Evolutionary conservation across 2,888 invertebrate genomes (phyloP), one percentile per base, ranked within the genome.

Genomic region (Drosophila mulleri): DNA sequence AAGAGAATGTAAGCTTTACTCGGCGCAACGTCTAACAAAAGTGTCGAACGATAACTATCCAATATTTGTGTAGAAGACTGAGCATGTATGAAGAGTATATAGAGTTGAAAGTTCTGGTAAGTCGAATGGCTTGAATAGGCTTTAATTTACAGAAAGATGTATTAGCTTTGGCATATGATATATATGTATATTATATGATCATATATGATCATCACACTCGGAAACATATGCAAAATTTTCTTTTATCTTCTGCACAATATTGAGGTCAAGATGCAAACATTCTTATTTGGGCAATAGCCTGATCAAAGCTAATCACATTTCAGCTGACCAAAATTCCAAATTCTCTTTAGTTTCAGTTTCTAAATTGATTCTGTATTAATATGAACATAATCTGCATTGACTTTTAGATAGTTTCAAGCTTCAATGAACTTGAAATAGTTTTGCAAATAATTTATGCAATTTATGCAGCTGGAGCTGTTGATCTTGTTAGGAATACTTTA

Each of bases 351-450:
- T 18, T 44, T 20, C 20, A 44, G 14, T 2, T 44, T 44, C 12
- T 14, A 20, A 20, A 20, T 44, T 44, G 12, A 44, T 44, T 44
- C 44, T 14, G 20, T 44, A 3, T 44, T 20, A 9, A 44, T 20
- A 20, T 20, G 20, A 6, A 9, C 12, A 44, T 12, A 12, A 44
- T 44, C 4, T 20, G 44, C 12, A 14, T n/a, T 41, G 41, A 12
- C 2, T 14, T 23, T 14, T 12, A 2, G 3, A 12, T 14, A 45
- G 45, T 16, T 45, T 6, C 14, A 23, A 45, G 23, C 16, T 16
- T 8, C 45, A 14, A 23, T 45, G 58, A 52, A 52, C 60, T 67
- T 56, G 59, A 47, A 60, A 63, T 32, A 47, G 53, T 45, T 75
- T 53, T 32, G 41, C 53, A 57, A 63, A 67, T 50, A 57, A 35